Evolutionary conservation across 2,797 vertebrate genomes (phyloP), one percentile per base, ranked within the genome.

Genomic region (Syngnathus rostellatus): DNA sequence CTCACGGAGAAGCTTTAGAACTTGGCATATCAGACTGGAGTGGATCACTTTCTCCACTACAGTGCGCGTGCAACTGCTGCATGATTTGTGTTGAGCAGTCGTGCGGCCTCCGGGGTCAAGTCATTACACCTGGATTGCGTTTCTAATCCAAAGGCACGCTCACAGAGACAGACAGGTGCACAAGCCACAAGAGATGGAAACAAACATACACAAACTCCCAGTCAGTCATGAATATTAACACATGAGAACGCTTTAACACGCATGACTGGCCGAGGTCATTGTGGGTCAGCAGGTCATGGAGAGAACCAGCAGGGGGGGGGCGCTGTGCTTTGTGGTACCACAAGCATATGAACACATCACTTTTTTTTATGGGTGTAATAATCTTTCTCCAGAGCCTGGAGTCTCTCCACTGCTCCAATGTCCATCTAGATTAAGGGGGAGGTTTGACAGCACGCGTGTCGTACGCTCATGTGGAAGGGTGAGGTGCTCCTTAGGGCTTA

Each of bases 311-410:
- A 38, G 54, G 16, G n/a, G n/a, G 63, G 81, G 83, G 78, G 76
- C 73, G 80, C 58, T 8, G 67, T 74, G 81, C 72, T 88, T 90
- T 88, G 86, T 83, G 54, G 81, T 68, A 55, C 68, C 71, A 72
- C 55, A 25, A 76, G 75, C 81, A 70, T 87, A 87, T 87, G 87
- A 90, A 87, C 83, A 88, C 86, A 84, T 88, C 79, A 77, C 75
- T 82, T 69, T 81, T 76, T 88, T 91, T 90, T 90, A 89, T 83
- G 83, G 80, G 78, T 79, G 86, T 81, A 87, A 88, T 90, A 89
- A 90, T 90, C 87, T 82, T 74, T 76, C 79, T 82, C 69, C 67
- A 74, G 81, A 74, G 83, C 79, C 78, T 79, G 82, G 72, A 82
- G 83, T 81, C 74, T 80, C 78, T 77, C 81, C 74, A 77, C 73